These are phyloP conservation scores for Zapus hudsonius DNA, from an alignment of 2,113 vertebrate genomes.

Conservation along the genomic window DNA sequence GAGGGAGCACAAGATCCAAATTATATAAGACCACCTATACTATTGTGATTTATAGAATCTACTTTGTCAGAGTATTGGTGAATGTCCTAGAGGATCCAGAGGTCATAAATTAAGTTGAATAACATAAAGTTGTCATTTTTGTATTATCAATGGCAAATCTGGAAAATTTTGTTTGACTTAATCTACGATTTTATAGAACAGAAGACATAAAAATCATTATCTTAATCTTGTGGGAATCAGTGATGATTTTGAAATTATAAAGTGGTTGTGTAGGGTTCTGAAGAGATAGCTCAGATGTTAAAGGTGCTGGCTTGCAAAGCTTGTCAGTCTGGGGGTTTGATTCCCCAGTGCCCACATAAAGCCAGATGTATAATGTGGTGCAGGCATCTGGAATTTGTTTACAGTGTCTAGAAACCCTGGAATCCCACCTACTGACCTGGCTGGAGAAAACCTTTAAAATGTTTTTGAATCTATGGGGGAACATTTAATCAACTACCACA, in stretches of 20 bases:
- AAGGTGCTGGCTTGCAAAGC: no score
- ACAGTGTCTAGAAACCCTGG: no score
- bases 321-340: no score
- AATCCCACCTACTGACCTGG: no score
- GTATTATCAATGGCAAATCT: neutral
- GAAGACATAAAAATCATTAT: neutral
- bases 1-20: neutral
- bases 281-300: no score
- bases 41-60: neutral
- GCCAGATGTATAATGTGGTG: no score
- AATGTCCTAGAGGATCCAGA: constrained; percentile 13
- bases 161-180: neutral
- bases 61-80: neutral
- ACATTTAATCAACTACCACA: no score
- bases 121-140: neutral
- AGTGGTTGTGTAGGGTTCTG: neutral
- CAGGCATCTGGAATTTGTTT: no score
- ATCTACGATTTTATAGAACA: neutral
- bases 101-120: neutral
- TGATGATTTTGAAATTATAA: neutral
- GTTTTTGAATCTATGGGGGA: no score
- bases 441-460: no score
- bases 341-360: no score
- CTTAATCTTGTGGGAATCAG: neutral
- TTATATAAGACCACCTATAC: neutral